These are phyloP conservation scores for Thecophora atra DNA, from an alignment of 2,888 invertebrate species.

Conservation along the genomic window DNA sequence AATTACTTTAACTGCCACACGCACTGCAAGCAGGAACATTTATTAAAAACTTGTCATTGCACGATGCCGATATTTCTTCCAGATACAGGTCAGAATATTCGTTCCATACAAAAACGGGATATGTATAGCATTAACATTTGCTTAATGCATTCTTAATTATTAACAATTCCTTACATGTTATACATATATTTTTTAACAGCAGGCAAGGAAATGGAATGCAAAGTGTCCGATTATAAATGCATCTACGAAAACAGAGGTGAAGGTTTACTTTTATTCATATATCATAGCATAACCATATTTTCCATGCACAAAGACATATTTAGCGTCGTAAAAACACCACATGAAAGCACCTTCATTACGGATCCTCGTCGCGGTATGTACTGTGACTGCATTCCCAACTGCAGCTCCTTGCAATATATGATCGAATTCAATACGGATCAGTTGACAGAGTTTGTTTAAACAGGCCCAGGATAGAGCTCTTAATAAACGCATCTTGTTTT, in stretches of 20 bases:
- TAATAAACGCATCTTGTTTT: neutral
- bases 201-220: slow-evolving; percentile 49
- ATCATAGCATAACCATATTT: neutral
- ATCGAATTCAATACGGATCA: slow-evolving; percentile 48
- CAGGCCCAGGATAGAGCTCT: no score
- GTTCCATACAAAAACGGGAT: no score
- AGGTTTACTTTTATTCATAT: neutral
- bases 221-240: slow-evolving; percentile 54
- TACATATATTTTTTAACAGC: neutral
- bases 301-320: slow-evolving; percentile 48
- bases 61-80: slow-evolving; percentile 54
- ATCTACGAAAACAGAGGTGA: slow-evolving; percentile 51
- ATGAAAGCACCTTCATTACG: slow-evolving; percentile 51
- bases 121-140: neutral
- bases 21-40: slow-evolving; percentile 54
- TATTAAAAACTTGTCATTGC: slow-evolving; percentile 56
- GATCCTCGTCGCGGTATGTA: slow-evolving; percentile 51
- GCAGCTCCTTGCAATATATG: slow-evolving; percentile 50
- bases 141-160: neutral
- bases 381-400: slow-evolving; percentile 57
- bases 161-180: no score
- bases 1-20: slow-evolving; percentile 55
- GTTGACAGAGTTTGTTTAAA: slow-evolving; percentile 38
- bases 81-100: slow-evolving; percentile 42
- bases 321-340: slow-evolving; percentile 45